These are phyloP conservation scores for Archips crataeganus DNA, from an alignment of 2,888 invertebrate species.

Conservation along the genomic window DNA sequence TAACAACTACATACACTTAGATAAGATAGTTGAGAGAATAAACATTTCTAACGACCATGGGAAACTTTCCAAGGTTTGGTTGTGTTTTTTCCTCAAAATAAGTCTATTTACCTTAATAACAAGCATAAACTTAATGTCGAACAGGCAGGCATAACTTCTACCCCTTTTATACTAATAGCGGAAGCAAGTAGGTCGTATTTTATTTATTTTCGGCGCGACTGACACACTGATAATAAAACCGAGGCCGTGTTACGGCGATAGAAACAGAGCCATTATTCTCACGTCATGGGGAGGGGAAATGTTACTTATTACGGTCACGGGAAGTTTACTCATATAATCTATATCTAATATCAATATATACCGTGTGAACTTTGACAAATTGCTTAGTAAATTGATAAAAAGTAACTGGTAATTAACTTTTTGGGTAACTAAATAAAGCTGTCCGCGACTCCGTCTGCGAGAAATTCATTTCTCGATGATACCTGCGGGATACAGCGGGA, in stretches of 20 bases:
- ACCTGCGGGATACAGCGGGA: too few species aligned
- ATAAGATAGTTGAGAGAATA: background rate
- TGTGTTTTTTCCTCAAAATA: background rate
- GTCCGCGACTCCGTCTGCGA: too few species aligned
- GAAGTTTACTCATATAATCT: background rate
- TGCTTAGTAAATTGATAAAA: too few species aligned
- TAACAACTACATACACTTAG: background rate
- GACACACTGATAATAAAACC: slow-evolving; percentile 45
- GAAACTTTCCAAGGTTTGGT: background rate
- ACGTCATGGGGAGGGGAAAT: slow-evolving; percentile 24
- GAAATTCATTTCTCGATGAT: too few species aligned
- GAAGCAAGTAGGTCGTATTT: slow-evolving; percentile 44
- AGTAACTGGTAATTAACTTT: too few species aligned
- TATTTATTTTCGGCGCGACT: slow-evolving; percentile 43
- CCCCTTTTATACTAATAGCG: slow-evolving; percentile 35
- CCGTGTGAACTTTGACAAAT: too few species aligned
- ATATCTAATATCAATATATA: too few species aligned
- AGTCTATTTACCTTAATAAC: background rate
- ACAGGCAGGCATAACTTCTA: slow-evolving; percentile 19
- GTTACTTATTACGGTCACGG: background rate
- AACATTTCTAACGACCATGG: background rate
- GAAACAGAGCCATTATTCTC: slow-evolving; percentile 35
- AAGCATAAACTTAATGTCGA: slow-evolving; percentile 18
- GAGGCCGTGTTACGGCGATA: slow-evolving; percentile 35
- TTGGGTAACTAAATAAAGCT: too few species aligned